Evolutionary conservation across 2,888 invertebrate species (phyloP).

Genomic region (Alitta virens): DNA sequence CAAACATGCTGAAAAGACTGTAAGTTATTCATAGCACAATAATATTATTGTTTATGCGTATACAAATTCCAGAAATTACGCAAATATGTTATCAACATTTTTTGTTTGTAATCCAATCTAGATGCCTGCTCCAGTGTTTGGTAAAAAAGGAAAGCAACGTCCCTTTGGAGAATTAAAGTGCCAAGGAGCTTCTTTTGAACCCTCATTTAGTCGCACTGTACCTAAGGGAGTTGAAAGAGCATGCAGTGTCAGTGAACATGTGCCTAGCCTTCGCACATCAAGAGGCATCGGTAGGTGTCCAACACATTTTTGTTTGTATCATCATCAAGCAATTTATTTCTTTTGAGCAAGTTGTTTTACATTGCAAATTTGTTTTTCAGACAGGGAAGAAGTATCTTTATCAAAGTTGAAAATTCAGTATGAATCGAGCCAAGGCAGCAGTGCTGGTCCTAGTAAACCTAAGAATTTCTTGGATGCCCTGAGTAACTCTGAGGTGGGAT

Average conservation of each 20-base stretch:
- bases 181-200: slow-evolving; percentile 45
- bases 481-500: too few species aligned
- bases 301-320: not conserved
- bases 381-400: slow-evolving; percentile 3
- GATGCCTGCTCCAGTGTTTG: slow-evolving; percentile 36
- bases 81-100: too few species aligned
- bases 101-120: too few species aligned
- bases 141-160: slow-evolving; percentile 20
- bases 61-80: too few species aligned
- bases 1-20: slow-evolving; percentile 46
- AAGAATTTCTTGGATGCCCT: not conserved
- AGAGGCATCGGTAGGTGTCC: not conserved
- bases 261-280: slow-evolving; percentile 38
- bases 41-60: too few species aligned
- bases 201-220: slow-evolving; percentile 32
- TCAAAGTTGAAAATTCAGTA: slow-evolving; percentile 21
- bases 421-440: slow-evolving; percentile 2
- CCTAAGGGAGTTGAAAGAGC: slow-evolving; percentile 26
- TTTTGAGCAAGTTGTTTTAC: not conserved
- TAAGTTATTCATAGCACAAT: slow-evolving; percentile 26
- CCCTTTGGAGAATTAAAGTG: slow-evolving; percentile 21
- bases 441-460: not conserved
- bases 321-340: not conserved
- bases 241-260: slow-evolving; percentile 39
- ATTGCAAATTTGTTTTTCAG: not conserved